Evolutionary conservation across 1,140 invertebrate species (phyloP).

Genomic region (Zaprionus africanus): DNA sequence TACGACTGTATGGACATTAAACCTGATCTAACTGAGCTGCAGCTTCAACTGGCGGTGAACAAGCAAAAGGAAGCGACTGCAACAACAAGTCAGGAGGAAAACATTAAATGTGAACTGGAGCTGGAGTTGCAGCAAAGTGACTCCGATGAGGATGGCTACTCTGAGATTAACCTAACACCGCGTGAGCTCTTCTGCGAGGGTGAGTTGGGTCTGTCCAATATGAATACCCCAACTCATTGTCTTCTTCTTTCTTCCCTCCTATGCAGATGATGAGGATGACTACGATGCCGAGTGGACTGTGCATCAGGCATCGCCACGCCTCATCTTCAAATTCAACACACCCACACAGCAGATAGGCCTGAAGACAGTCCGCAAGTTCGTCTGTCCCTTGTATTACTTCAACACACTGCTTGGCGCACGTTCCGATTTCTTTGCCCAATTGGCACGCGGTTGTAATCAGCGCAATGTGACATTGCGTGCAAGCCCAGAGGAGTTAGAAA

Average conservation of each 20-base stretch:
- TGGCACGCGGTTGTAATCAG: conserved; percentile 47
- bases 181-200: conserved; percentile 61
- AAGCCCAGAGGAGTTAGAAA: conserved; percentile 63
- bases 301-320: conserved; percentile 40
- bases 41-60: conserved; percentile 51
- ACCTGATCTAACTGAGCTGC: conserved; percentile 64
- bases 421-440: conserved; percentile 47
- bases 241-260: not conserved
- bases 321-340: conserved; percentile 57
- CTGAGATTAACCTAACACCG: conserved; percentile 53
- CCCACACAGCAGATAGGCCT: conserved; percentile 38
- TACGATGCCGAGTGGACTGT: conserved; percentile 64
- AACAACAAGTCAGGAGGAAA: conserved; percentile 1
- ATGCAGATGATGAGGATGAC: conserved; percentile 54
- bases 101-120: conserved; percentile 36
- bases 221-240: not conserved
- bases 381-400: conserved; percentile 57
- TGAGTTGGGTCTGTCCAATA: conserved; percentile 21
- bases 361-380: conserved; percentile 36
- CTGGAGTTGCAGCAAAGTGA: conserved; percentile 66
- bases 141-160: conserved; percentile 73
- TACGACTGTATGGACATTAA: conserved; percentile 65
- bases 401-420: conserved; percentile 63
- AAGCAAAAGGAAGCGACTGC: not conserved
- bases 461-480: conserved; percentile 13